Base-by-base conservation (phyloP, 2,888 invertebrate species). In the Leptinotarsa tumamoca region DNA sequence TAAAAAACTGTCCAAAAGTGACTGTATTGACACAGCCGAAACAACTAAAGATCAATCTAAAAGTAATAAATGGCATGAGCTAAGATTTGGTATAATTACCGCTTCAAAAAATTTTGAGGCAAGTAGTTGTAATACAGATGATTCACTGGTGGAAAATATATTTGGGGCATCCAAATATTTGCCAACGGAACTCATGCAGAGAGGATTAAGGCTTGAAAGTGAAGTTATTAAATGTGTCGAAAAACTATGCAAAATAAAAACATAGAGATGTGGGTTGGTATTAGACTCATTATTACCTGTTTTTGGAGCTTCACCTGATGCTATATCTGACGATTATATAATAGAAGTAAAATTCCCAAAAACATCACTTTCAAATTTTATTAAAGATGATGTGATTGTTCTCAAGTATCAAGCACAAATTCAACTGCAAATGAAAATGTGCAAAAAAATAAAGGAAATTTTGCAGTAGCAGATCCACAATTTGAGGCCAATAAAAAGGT, bases 341-440 rank as follows among this genome's bases (percentile, higher is more conserved):
- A 72, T 80, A n/a, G 78, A 80, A 80, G 71, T 80, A 15, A 80
- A 80, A 73, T 80, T 73, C 68, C 79, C 76, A 33, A 56, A 56
- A 56, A 56, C 18, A 56, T 18, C 56, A 56, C n/a, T 21, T 56
- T 56, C 5, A 56, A 56, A 56, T 56, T 56, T 56, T 56, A 54
- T 54, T 17, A 54, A 15, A 51, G 51, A 51, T 51, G 51, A 67
- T 56, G 56, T 56, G 56, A 56, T 56, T 56, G 18, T 56, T 58
- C 21, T 7, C 7, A 58, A 15, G 58, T 23, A 58, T 58, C 21
- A 58, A 58, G 23, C 58, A 21, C 58, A 58, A 58, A 58, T 58
- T 23, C 58, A 58, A 21, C 58, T 58, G 58, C 23, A 58, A 58
- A 58, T 58, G 58, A 58, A 58, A 58, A 58, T 58, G 18, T 1